Percentiles rank a stretch among this genome's conserved stretches.
Evolutionary conservation across 92 coral and sea anemone genomes (phyloP).

Genomic region (Porites rus): DNA sequence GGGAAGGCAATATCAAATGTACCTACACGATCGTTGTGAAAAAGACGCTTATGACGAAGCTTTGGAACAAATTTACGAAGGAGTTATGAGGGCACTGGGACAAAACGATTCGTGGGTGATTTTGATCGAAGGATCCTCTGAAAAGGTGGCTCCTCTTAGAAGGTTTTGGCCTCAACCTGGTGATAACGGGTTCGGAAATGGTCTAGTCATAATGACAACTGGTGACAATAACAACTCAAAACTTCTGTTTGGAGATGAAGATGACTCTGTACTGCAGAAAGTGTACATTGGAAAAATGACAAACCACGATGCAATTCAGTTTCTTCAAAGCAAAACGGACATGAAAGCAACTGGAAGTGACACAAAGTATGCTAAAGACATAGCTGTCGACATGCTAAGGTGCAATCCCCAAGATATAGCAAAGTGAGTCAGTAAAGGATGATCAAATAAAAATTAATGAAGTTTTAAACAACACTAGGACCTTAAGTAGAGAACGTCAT

Average conservation of each 20-base stretch:
- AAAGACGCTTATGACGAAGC: conserved; percentile 34
- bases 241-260: not conserved
- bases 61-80: conserved; percentile 18
- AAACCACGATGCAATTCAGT: conserved; percentile 9
- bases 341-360: conserved; percentile 1
- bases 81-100: conserved; percentile 15
- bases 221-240: not conserved
- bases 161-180: conserved; percentile 29
- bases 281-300: conserved; percentile 32
- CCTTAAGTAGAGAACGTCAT: too few relatives aligned
- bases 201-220: conserved; percentile 33
- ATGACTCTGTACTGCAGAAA: not conserved
- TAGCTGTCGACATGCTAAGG: not conserved
- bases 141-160: not conserved
- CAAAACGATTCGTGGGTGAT: conserved; percentile 10
- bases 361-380: conserved; percentile 5
- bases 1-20: conserved; percentile 26
- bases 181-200: conserved; percentile 23
- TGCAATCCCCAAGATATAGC: conserved; percentile 40
- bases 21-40: not conserved
- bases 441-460: not conserved
- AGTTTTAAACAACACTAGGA: not conserved
- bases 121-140: not conserved
- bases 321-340: conserved; percentile 20
- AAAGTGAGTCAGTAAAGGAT: not conserved